Evolutionary conservation across 1,140 invertebrate genomes (phyloP).

Genomic region (Aricia agestis): DNA sequence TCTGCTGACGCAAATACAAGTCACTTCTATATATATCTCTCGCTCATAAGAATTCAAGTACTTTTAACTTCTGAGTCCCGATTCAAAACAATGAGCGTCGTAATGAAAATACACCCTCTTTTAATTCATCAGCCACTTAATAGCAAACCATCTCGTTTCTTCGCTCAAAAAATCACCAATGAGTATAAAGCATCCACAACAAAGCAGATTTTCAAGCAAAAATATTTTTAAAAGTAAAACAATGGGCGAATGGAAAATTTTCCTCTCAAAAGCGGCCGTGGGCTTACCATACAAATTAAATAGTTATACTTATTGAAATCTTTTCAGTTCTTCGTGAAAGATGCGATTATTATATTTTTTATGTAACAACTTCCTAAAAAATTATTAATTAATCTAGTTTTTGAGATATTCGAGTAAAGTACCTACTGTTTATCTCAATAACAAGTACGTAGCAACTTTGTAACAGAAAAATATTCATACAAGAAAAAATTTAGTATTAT

Average conservation of each 20-base stretch:
- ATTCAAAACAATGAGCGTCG: neutral
- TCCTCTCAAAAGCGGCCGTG: neutral
- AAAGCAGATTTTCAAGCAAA: neutral
- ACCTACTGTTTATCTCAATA: too few species aligned
- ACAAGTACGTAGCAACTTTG: too few species aligned
- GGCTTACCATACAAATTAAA: neutral
- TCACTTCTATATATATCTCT: too few species aligned
- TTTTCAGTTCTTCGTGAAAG: neutral
- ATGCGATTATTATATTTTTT: neutral
- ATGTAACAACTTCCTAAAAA: neutral
- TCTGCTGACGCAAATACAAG: too few species aligned
- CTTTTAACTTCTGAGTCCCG: neutral
- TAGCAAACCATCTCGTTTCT: neutral
- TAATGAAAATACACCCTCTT: neutral
- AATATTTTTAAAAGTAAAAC: constrained; percentile 1
- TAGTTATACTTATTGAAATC: neutral
- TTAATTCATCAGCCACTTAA: neutral
- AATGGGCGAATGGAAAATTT: neutral
- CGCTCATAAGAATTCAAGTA: too few species aligned
- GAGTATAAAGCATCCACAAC: neutral
- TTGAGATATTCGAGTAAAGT: too few species aligned
- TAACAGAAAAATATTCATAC: too few species aligned
- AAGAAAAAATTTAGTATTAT: too few species aligned
- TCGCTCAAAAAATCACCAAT: neutral
- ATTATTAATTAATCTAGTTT: too few species aligned